Percentiles rank a stretch among this genome's conserved stretches.
These are phyloP conservation scores for Esox lucius DNA, from an alignment of 2,797 vertebrate genomes.

Conservation along the genomic window DNA sequence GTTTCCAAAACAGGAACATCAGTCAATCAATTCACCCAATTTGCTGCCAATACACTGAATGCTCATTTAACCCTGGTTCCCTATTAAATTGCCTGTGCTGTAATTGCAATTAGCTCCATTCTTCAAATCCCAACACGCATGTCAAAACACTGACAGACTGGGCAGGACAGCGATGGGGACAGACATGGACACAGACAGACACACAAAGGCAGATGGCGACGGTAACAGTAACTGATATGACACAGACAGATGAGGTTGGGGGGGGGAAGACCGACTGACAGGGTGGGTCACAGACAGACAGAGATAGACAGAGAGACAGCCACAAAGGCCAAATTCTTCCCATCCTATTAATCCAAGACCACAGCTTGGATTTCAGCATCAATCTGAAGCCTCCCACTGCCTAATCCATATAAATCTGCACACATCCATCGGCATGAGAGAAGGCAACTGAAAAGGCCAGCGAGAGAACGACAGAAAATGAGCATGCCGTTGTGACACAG, in stretches of 20 bases:
- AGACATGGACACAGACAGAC: background rate
- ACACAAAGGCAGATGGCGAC: background rate
- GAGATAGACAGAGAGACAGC: background rate
- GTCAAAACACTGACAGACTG: background rate
- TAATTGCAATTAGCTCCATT: constrained; percentile 29
- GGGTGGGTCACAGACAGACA: background rate
- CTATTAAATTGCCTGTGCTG: constrained; percentile 41
- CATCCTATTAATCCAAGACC: background rate
- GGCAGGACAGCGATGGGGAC: background rate
- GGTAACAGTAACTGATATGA: no score
- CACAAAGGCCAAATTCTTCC: background rate
- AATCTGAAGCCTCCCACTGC: background rate
- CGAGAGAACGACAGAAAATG: constrained; percentile 26
- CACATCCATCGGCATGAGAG: constrained; percentile 8
- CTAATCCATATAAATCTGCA: background rate
- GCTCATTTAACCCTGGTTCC: constrained; percentile 45
- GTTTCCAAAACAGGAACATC: background rate
- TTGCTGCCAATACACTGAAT: constrained; percentile 14
- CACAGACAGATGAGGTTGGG: no score
- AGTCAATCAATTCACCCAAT: constrained; percentile 16
- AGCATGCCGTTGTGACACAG: constrained; percentile 51
- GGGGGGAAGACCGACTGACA: background rate
- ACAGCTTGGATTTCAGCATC: background rate
- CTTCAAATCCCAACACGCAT: background rate
- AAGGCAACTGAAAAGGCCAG: constrained; percentile 1